phyloP scores from a whole-genome alignment of 2,797 vertebrate genomes.

The Echeneis naucrates region DNA sequence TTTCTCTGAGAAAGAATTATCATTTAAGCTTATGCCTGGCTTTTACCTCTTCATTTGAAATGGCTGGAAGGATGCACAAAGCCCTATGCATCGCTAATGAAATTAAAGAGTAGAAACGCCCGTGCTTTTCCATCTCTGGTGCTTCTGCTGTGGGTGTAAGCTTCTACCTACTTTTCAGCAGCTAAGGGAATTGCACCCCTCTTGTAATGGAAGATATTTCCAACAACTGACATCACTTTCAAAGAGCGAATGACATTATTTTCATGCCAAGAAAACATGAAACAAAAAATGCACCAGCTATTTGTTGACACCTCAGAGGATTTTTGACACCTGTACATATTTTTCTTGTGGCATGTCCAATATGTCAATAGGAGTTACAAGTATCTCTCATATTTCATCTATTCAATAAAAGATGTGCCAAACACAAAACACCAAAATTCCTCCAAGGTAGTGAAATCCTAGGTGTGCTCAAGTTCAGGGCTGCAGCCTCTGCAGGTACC shows the following conservation, averaged over 20 bases:
- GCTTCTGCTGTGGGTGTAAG: constrained; percentile 39
- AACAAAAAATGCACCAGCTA: constrained; percentile 67
- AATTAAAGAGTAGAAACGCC: constrained; percentile 72
- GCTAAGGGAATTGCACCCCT: constrained; percentile 64
- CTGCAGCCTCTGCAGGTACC: constrained; percentile 73
- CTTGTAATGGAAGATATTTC: constrained; percentile 65
- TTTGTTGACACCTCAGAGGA: constrained; percentile 67
- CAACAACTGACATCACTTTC: constrained; percentile 66
- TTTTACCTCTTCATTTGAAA: constrained; percentile 82
- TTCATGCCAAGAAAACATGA: constrained; percentile 70
- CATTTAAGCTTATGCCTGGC: constrained; percentile 73
- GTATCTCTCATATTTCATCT: constrained; percentile 75
- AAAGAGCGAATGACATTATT: constrained; percentile 67
- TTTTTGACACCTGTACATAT: constrained; percentile 66
- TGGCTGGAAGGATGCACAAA: constrained; percentile 66
- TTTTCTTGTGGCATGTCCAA: constrained; percentile 72
- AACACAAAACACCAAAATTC: constrained; percentile 77
- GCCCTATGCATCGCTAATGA: constrained; percentile 68
- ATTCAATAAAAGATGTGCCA: constrained; percentile 77
- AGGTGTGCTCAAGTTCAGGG: constrained; percentile 76
- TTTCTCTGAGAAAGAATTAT: constrained; percentile 75
- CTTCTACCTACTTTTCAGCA: constrained; percentile 62
- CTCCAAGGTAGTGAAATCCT: constrained; percentile 81
- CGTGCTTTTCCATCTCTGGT: constrained; percentile 54
- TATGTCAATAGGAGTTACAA: constrained; percentile 73